Evolutionary conservation across 2,113 vertebrate species (phyloP).

Genomic region (Oriolus oriolus): DNA sequence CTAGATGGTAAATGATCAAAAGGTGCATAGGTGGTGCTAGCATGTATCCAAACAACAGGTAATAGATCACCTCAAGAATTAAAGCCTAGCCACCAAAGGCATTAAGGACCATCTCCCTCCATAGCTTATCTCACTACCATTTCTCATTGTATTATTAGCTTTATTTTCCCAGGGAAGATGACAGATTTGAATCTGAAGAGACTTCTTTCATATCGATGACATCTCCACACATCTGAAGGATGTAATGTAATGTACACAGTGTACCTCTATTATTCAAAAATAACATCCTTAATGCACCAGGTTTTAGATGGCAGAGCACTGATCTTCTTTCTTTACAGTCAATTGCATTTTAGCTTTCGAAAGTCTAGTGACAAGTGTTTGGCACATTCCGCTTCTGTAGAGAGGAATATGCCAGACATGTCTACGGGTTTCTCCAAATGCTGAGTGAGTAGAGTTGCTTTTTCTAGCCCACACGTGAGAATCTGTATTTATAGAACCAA

Average conservation of each 20-base stretch:
- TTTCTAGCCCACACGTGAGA: neutral
- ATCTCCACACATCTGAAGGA: neutral
- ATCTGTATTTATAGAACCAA: constrained; percentile 17
- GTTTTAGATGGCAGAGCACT: neutral
- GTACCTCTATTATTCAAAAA: neutral
- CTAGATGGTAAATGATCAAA: neutral
- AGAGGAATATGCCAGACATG: neutral
- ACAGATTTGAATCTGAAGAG: neutral
- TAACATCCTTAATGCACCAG: neutral
- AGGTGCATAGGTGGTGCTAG: neutral
- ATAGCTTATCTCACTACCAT: neutral
- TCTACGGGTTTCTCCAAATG: neutral
- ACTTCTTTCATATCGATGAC: neutral
- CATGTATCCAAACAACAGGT: neutral
- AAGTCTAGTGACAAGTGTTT: neutral
- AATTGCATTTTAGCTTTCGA: neutral
- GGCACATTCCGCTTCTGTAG: neutral
- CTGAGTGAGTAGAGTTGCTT: neutral
- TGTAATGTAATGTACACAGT: neutral
- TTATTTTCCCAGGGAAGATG: neutral
- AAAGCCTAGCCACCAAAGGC: neutral
- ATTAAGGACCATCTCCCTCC: neutral
- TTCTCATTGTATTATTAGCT: neutral
- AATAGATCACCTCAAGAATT: neutral
- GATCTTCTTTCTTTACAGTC: neutral